Percentiles rank a stretch among this genome's conserved stretches.
Conservation (phyloP, 2,888 invertebrate genomes). For the Pasiphila rectangulata region DNA sequence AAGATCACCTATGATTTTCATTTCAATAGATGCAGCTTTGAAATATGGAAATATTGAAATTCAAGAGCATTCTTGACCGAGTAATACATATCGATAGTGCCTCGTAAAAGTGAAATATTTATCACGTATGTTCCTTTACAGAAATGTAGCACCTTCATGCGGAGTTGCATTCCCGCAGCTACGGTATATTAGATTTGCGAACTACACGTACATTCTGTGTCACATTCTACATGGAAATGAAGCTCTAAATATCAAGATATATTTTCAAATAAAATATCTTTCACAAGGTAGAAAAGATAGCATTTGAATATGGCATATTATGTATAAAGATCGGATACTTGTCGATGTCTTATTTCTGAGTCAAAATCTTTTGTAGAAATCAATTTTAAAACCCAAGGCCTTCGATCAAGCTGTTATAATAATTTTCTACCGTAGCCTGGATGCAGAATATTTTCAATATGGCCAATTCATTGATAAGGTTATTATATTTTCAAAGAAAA, state of each 20-base stretch:
- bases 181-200: conserved; percentile 19
- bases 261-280: not conserved
- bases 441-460: too few species aligned
- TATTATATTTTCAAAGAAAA: too few species aligned
- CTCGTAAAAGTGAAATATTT: conserved; percentile 22
- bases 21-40: conserved; percentile 11
- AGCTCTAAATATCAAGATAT: not conserved
- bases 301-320: not conserved
- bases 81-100: conserved; percentile 19
- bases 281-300: not conserved
- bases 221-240: conserved; percentile 7
- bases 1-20: conserved; percentile 2
- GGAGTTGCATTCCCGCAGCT: conserved; percentile 13
- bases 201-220: conserved; percentile 6
- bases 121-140: conserved; percentile 19
- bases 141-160: conserved; percentile 18
- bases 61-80: conserved; percentile 18
- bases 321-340: too few species aligned
- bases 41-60: conserved; percentile 23
- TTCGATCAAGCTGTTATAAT: too few species aligned
- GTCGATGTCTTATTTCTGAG: too few species aligned
- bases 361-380: too few species aligned
- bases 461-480: too few species aligned
- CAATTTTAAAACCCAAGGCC: too few species aligned
- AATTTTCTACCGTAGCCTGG: too few species aligned